Evolutionary conservation across 2,797 vertebrate species (phyloP), one percentile per base, ranked within the genome.

Genomic region (Microchirus variegatus): DNA sequence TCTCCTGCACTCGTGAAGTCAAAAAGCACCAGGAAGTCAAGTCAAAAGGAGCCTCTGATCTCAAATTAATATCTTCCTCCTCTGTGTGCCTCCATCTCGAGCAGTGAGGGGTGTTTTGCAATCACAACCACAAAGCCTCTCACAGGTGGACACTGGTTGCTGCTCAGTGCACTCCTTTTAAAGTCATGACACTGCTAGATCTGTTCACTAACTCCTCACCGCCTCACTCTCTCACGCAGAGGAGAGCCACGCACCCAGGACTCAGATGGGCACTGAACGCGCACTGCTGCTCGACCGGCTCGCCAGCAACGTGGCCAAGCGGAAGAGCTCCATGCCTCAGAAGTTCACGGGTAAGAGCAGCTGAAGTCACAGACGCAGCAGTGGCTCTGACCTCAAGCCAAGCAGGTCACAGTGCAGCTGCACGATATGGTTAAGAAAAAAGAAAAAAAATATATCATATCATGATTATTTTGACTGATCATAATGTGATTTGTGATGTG

Each of bases 291-390:
- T 98, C 80, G 96, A 98, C 91, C 92, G 95, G 86, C 92, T 97
- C 67, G 96, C 96, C n/a, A 97, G 93, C 94, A 98, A 97, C 80
- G 95, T 98, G 52, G 96, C 96, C 87, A 97, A 96, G 76, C 89
- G 96, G 81, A 98, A 98, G 93, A 97, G 96, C 84, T 95, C 96
- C 31, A 97, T 97, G 96, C 96, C 96, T 38, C 96, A 97, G 87
- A 97, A 97, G 91, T 97, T 97, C 83, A 96, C 95, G 17, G 96
- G 96, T 97, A 95, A 96, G 95, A 90, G 80, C 56, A 54, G 14
- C 58, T 18, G 9, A 10, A 43, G 40, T 49, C 10, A 17, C 22
- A 13, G 6, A 31, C 31, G 49, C 13, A 46, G 31, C 15, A n/a
- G 36, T 53, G 38, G 2, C 38, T 9, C 22, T 31, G 18, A 45